Base-by-base conservation (phyloP, 2,888 invertebrate species). In the Limnephilus marmoratus region DNA sequence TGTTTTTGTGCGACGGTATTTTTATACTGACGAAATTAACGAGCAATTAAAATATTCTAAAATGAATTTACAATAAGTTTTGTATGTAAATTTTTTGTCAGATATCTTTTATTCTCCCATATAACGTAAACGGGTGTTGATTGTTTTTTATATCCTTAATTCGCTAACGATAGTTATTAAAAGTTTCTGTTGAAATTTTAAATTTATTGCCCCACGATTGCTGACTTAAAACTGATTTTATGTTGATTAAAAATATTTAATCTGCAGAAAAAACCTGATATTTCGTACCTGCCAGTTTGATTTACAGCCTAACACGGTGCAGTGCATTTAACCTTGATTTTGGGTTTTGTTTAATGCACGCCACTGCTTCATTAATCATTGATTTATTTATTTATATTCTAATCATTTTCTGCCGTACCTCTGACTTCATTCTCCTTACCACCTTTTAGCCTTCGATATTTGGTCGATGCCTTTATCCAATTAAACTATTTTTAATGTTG, bases 291-390 rank as follows among this genome's bases (percentile, higher is more conserved):
- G 91, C 82, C 91, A 91, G 83, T 82, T 49, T 91, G 87, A 91
- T 91, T 91, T 88, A 91, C 91, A 53, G 53, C 89, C 45, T 83
- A 37, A 41, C 41, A 37, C 83, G 37, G 83, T 45, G 88, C 91
- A 83, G 89, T 90, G 88, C 91, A 87, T 85, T 90, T 87, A 91
- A 81, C 91, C 88, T 89, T 89, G 88, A 89, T 89, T 91, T 49
- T 53, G 34, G 31, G 45, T 87, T 89, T 91, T 91, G 24, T 68
- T 68, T 68, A 68, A n/a, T n/a, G 83, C 34, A 90, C 82, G 90
- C 45, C 85, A 83, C 41, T 90, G 68, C 53, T 85, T 49, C 68
- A 83, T 83, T 90, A 90, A 53, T 53, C 31, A 83, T 85, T 53
- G 68, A 85, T 90, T 90, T 90, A 90, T 90, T 90, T 68, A 34